Evolutionary conservation across 2,797 vertebrate species (phyloP).

Genomic region (Sparidentex hasta): DNA sequence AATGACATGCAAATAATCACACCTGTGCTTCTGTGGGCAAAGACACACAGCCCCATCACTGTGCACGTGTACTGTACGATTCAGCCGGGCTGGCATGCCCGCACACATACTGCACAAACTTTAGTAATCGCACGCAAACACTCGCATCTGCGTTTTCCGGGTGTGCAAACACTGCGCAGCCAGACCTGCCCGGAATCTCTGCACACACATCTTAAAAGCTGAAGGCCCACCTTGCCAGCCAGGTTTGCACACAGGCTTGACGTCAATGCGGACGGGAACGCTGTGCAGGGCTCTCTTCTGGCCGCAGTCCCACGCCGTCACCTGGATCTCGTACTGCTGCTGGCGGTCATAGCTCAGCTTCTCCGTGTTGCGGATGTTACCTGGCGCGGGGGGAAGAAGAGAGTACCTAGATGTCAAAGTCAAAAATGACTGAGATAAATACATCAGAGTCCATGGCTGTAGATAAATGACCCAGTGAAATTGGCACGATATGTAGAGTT

Average conservation of each 20-base stretch:
- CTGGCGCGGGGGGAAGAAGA: constrained; percentile 71
- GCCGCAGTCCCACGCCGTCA: constrained; percentile 95
- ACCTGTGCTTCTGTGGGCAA: constrained; percentile 46
- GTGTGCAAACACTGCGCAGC: constrained; percentile 17
- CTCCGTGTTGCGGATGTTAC: constrained; percentile 97
- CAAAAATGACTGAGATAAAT: too few species aligned
- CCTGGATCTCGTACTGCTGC: constrained; percentile 93
- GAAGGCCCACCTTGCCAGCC: constrained; percentile 93
- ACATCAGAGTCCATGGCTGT: background rate
- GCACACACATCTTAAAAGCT: background rate
- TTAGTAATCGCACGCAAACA: constrained; percentile 30
- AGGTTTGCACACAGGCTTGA: constrained; percentile 97
- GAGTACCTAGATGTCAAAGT: constrained; percentile 6
- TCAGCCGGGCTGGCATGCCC: background rate
- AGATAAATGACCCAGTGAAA: background rate
- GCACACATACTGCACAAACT: constrained; percentile 34
- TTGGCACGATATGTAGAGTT: too few species aligned
- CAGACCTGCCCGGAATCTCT: background rate
- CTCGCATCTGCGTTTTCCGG: constrained; percentile 32
- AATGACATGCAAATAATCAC: constrained; percentile 52
- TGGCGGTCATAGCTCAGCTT: constrained; percentile 93
- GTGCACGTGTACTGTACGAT: background rate
- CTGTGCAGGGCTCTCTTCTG: constrained; percentile 92
- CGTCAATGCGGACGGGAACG: constrained; percentile 90
- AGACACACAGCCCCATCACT: constrained; percentile 8